Conservation (phyloP, 2,888 invertebrate genomes). For the Cataglyphis cursor region DNA sequence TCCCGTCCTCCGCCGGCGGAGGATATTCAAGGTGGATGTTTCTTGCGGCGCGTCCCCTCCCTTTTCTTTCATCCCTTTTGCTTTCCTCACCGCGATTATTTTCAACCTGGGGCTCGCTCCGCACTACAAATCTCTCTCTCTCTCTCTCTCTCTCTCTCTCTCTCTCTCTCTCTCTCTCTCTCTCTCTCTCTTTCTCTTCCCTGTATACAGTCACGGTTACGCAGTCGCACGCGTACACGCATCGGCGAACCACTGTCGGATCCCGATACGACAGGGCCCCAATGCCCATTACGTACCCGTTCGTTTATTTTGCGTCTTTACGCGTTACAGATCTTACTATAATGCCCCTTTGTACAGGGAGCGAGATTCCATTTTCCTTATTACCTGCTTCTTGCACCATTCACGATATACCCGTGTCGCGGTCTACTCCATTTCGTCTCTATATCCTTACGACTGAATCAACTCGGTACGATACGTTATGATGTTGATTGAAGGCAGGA, state of each 20-base stretch:
- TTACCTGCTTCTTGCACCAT: conserved; percentile 70
- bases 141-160: conserved; percentile 22
- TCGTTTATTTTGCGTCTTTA: conserved; percentile 76
- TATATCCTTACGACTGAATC: conserved; percentile 24
- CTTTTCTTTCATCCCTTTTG: conserved; percentile 49
- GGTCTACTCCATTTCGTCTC: conserved; percentile 52
- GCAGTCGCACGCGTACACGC: conserved; percentile 74
- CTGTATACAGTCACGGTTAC: conserved; percentile 75
- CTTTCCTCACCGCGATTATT: conserved; percentile 43
- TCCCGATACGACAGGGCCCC: conserved; percentile 58
- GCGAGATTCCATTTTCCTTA: conserved; percentile 65
- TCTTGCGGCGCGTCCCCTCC: conserved; percentile 62
- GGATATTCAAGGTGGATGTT: conserved; percentile 68
- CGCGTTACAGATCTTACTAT: conserved; percentile 72
- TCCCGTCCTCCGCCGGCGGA: conserved; percentile 67
- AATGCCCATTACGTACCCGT: conserved; percentile 70
- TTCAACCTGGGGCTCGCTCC: conserved; percentile 32
- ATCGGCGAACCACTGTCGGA: conserved; percentile 59
- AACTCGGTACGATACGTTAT: neutral
- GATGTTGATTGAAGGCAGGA: neutral
- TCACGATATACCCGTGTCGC: conserved; percentile 60
- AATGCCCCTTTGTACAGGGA: conserved; percentile 74
- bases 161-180: conserved; percentile 4
- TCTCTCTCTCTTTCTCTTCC: conserved; percentile 14
- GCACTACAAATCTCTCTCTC: conserved; percentile 2